phyloP scores from a whole-genome alignment of 53 echinoderm and acorn worm species.

The Arbacia lixula region DNA sequence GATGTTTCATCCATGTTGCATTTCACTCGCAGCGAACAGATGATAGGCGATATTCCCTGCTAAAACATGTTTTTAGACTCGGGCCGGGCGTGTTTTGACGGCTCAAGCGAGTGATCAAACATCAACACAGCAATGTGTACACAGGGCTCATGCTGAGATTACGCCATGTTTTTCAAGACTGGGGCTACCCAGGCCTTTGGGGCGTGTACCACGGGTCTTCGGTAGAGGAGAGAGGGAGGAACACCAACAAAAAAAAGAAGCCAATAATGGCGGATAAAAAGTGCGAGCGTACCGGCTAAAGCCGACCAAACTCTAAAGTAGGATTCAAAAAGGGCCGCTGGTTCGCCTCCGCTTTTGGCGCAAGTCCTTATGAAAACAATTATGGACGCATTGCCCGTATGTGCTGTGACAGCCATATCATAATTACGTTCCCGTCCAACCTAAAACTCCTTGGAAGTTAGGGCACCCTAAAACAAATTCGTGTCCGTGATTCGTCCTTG shows the following conservation, averaged over 20 bases:
- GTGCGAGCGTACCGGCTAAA: neutral
- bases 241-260: neutral
- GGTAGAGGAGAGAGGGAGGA: constrained; percentile 1
- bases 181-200: constrained; percentile 13
- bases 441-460: neutral
- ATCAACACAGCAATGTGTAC: constrained; percentile 51
- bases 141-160: constrained; percentile 41
- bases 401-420: constrained; percentile 53
- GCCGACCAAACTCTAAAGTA: neutral
- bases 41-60: constrained; percentile 42
- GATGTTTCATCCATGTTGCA: neutral
- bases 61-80: constrained; percentile 52
- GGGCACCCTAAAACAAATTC: constrained; percentile 3
- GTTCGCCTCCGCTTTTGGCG: neutral
- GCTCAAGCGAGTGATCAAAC: constrained; percentile 56
- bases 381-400: constrained; percentile 26
- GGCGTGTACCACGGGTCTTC: no score
- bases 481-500: neutral
- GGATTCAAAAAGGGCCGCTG: constrained; percentile 20
- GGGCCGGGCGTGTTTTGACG: constrained; percentile 30
- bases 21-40: constrained; percentile 45
- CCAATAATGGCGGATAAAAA: neutral
- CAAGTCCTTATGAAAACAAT: constrained; percentile 37
- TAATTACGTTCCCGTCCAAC: constrained; percentile 27
- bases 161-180: constrained; percentile 35